These are phyloP conservation scores for Oenanthe oenanthe DNA, from an alignment of 2,113 vertebrate genomes.

Conservation along the genomic window DNA sequence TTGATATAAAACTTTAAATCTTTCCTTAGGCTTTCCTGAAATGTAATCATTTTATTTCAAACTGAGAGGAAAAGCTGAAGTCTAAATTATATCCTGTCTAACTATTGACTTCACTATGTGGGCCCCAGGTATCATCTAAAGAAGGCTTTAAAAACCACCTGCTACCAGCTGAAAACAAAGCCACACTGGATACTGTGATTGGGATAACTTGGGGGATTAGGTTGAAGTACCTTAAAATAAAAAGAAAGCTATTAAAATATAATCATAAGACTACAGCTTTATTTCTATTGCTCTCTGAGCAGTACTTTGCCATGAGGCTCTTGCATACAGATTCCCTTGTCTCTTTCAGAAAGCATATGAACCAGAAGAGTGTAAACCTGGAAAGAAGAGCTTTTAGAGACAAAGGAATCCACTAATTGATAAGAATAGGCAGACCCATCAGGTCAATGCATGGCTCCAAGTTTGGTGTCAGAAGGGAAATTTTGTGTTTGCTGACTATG, in stretches of 20 bases:
- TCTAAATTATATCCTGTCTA: conserved; percentile 68
- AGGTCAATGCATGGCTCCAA: background rate
- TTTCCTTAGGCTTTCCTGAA: conserved; percentile 42
- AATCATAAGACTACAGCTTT: background rate
- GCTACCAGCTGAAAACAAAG: conserved; percentile 39
- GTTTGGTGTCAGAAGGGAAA: background rate
- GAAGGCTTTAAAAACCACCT: conserved; percentile 43
- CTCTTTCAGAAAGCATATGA: background rate
- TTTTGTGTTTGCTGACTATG: fast-evolving
- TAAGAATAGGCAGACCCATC: background rate
- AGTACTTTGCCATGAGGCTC: background rate
- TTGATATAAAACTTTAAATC: conserved; percentile 63
- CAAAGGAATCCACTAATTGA: background rate
- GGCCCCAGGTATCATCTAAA: background rate
- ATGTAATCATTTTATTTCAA: conserved; percentile 61
- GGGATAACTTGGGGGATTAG: background rate
- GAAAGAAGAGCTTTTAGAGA: background rate
- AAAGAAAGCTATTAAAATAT: conserved; percentile 20
- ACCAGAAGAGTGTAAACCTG: background rate
- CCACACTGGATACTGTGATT: background rate
- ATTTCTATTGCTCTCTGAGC: background rate
- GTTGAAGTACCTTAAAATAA: conserved; percentile 20
- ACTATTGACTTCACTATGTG: conserved; percentile 52
- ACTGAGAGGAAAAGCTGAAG: conserved; percentile 49
- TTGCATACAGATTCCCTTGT: background rate